Evolutionary conservation across 2,797 vertebrate species (phyloP), one percentile per base, ranked within the genome.

Genomic region (Pangasius macronema): DNA sequence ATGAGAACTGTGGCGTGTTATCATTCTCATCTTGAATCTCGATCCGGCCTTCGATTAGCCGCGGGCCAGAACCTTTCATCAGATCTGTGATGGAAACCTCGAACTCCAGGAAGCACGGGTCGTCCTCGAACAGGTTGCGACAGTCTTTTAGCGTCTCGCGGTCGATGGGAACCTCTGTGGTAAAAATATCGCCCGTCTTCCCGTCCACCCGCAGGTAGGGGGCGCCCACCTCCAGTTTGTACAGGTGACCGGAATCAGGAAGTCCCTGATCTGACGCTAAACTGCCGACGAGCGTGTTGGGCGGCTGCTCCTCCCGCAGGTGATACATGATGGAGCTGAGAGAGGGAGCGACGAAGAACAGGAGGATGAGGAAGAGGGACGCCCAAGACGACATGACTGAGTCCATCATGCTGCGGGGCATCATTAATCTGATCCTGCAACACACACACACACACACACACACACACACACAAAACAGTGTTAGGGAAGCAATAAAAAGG

Each of bases 61-160:
- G 96, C 0, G 98, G 97, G 24, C 96, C 96, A 5, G 93, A 95
- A 18, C 94, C 97, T 87, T 96, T 95, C 68, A 97, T 94, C 83
- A 99, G 96, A 93, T 99, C 97, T 0, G 98, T 99, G 92, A 99
- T 99, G 39, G 98, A 99, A 87, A 99, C 98, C 91, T 99, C 98
- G 0, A 99, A 98, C 93, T 99, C 99, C 90, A 99, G 94, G 94
- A 95, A 97, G 92, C 99, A 99, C 51, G 96, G 95, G 0, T 98
- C 95, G 0, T 95, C 97, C 0, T 97, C 96, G 0, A 96, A 95
- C 85, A 97, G 93, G 92, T 97, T 96, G 89, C 97, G 97, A 91
- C 99, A 99, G 89, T 99, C 98, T 2, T 93, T 94, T 90, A 99
- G 94, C 36, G 84, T 97, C 95, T 99, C 99, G 0, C 99, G 96